A percentile compares a stretch with the other conserved stretches of the same genome.
Conservation (phyloP, 2,888 invertebrate species). For the Drosophila sordidula region DNA sequence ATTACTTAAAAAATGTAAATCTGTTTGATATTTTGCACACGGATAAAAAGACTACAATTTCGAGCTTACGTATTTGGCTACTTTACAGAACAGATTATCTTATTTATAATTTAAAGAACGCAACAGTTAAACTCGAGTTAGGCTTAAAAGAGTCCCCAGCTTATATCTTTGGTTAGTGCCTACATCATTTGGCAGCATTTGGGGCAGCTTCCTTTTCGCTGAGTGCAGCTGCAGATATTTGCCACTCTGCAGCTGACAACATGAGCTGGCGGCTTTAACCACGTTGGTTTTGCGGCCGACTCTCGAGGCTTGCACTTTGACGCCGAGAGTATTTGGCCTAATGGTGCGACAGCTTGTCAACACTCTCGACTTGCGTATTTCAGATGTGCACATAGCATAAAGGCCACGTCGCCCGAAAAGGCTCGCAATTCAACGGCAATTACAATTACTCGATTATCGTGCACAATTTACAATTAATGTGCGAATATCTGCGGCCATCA, state of each 20-base stretch:
- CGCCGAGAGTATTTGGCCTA: conserved; percentile 7
- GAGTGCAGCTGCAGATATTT: not conserved
- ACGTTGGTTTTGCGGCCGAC: conserved; percentile 20
- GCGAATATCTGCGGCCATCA: conserved; percentile 53
- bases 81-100: no score
- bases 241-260: conserved; percentile 19
- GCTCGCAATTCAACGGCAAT: conserved; percentile 3
- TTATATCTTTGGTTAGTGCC: no score
- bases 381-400: no score
- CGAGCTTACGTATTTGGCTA: no score
- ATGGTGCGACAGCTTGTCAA: conserved; percentile 21
- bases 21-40: no score
- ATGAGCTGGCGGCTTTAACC: conserved; percentile 12
- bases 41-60: no score
- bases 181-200: not conserved
- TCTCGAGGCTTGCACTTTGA: conserved; percentile 6
- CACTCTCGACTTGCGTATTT: conserved; percentile 4
- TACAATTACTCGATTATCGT: conserved; percentile 9
- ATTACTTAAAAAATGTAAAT: no score
- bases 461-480: conserved; percentile 51
- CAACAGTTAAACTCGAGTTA: no score
- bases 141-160: no score
- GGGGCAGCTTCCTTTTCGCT: not conserved
- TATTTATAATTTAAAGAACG: no score
- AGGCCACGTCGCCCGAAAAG: not conserved